Evolutionary conservation across 2,888 invertebrate species (phyloP).

Genomic region (Patella ulyssiponensis): DNA sequence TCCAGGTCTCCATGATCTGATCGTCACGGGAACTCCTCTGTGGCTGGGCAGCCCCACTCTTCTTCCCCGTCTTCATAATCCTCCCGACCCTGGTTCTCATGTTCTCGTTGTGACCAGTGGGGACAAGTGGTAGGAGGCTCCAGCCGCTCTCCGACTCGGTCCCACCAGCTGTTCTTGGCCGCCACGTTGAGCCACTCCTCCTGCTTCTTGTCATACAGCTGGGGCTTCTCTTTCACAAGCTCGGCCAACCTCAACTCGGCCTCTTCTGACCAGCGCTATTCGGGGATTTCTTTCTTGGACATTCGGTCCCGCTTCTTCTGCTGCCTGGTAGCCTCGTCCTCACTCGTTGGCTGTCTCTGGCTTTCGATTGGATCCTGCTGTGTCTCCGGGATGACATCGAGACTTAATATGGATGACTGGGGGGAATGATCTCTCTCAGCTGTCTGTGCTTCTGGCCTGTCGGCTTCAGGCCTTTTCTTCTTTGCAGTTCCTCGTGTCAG

Average conservation of each 20-base stretch:
- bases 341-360: no score
- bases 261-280: neutral
- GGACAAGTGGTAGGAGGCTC: slow-evolving; percentile 17
- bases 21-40: slow-evolving; percentile 17
- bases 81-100: neutral
- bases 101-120: slow-evolving; percentile 13
- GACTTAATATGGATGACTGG: no score
- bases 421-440: no score
- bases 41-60: slow-evolving; percentile 13
- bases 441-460: no score
- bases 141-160: slow-evolving; percentile 5
- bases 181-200: slow-evolving; percentile 15
- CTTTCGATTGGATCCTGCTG: no score
- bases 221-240: slow-evolving; percentile 1
- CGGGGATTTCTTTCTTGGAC: no score
- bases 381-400: no score
- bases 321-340: no score
- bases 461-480: no score
- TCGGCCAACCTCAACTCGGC: neutral
- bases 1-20: slow-evolving; percentile 7
- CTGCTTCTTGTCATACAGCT: slow-evolving; percentile 10
- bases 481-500: no score
- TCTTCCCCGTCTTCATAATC: slow-evolving; percentile 18
- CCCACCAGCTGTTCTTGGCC: slow-evolving; percentile 14
- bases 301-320: no score